Conservation (phyloP, 2,113 vertebrate genomes). For the Ariopsis seemanni region DNA sequence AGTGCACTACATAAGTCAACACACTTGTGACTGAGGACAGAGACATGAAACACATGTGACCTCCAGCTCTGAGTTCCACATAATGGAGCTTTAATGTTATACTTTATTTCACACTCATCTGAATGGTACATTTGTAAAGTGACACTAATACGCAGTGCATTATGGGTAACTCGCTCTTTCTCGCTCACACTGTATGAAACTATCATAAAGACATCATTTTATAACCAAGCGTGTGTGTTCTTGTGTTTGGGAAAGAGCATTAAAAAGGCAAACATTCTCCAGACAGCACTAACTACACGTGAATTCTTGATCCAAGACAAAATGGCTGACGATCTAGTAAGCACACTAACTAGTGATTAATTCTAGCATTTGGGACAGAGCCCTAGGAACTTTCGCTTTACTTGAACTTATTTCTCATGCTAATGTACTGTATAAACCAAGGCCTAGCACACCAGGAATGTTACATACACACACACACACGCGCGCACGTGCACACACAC, state of each 20-base stretch:
- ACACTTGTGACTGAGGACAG: neutral
- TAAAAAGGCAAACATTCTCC: neutral
- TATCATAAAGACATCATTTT: neutral
- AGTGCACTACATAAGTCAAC: neutral
- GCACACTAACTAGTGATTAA: neutral
- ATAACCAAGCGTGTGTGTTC: neutral
- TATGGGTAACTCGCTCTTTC: neutral
- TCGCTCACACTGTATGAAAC: too few relatives aligned
- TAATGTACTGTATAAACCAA: conserved; percentile 36
- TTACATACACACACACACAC: conserved; percentile 26
- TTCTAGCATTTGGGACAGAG: conserved; percentile 9
- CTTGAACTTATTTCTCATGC: conserved; percentile 31
- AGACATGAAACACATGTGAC: neutral
- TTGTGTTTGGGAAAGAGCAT: neutral
- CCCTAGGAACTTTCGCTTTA: conserved; percentile 11
- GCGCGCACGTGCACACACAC: conserved; percentile 31
- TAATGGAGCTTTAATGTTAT: neutral
- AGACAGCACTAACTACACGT: neutral
- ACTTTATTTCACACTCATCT: neutral
- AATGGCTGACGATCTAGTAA: neutral
- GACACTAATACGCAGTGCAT: neutral
- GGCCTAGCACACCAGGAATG: conserved; percentile 35
- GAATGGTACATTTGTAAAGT: neutral
- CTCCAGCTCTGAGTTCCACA: neutral
- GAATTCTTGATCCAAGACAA: neutral